Evolutionary conservation across 2,888 invertebrate species (phyloP), one percentile per base, ranked within the genome.

Genomic region (Melanchra persicariae): DNA sequence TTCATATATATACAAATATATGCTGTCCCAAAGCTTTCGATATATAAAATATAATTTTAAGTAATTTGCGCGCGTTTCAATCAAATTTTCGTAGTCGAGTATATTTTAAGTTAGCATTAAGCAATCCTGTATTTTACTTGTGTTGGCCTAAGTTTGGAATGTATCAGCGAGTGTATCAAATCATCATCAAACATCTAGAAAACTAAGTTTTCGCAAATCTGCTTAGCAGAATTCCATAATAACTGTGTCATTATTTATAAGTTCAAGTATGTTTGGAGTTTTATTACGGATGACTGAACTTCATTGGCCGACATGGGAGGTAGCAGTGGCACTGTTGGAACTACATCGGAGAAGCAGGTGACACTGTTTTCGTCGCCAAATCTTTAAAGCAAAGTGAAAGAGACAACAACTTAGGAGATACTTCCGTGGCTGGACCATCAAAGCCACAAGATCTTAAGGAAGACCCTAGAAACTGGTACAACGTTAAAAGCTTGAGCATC

Each of bases 81-180:
- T 0, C 26, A n/a, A 2, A 49, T 49, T 74, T 77, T 77, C 54
- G 55, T 60, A 60, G 77, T 68, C 43, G 54, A 22, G 77, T 68
- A 2, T 74, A 26, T 43, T 58, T 75, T 76, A 65, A 47, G 66
- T 73, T 65, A 59, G 15, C 9, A 7, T 24, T 66, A 76, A 73
- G 65, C 58, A 17, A 5, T 57, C 55, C 49, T 19, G 54, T 54
- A 54, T 54, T 5, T 54, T 12, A 34, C 6, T 54, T 54, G 5
- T 30, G 3, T 54, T 5, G 30, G 30, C 3, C 22, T 74, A 1
- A n/a, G 19, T 74, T 74, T 40, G 22, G 52, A 30, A 22, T 73
- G 73, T 1, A 60, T 37, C 51, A 19, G 24, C 1, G 47, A 37
- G 17, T 6, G 54, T 40, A 49, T 24, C 3, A 57, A 15, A 15